Evolutionary conservation across 2,888 invertebrate genomes (phyloP), one percentile per base, ranked within the genome.

Genomic region (Diplazon laetatorius): DNA sequence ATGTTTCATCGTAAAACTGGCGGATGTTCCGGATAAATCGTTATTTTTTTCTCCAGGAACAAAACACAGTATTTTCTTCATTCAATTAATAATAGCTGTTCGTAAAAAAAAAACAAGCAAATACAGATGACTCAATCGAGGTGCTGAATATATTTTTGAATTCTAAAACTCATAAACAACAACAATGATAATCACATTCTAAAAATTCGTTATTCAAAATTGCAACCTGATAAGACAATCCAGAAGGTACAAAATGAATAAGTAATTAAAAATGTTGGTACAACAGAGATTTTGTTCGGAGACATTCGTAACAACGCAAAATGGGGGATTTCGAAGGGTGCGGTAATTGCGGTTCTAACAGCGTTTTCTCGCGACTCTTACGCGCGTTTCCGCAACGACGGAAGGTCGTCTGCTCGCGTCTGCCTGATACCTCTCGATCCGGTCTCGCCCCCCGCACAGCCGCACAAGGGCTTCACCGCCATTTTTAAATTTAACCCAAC

Each of bases 331-430:
- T 48, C 66, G 46, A 48, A 72, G 80, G 80, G 77, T 68, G 77
- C 75, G 72, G 78, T 75, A 80, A 80, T 80, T 50, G 76, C 48
- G 44, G 78, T 76, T 76, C 73, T 80, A 81, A 81, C 83, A 79
- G 77, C 79, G 46, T 82, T 80, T 80, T 81, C 71, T 57, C 60
- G 76, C 76, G 69, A 81, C 82, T 82, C 78, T 62, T 79, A 77
- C 78, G 70, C 80, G 81, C 81, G 81, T 73, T 57, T 75, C 71
- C 59, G 48, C 50, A 62, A 69, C 69, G 63, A 62, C 48, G 39
- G 55, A 42, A 74, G 70, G 68, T 44, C 60, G 68, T 37, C 55
- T 16, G 16, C 66, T 71, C 71, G 71, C 70, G n/a, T n/a, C 71
- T 52, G 37, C 76, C 76, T 71, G 59, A 63, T 20, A 60, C 35